Conservation (phyloP, 1,140 invertebrate genomes). For the Dolichoris vasculosae region DNA sequence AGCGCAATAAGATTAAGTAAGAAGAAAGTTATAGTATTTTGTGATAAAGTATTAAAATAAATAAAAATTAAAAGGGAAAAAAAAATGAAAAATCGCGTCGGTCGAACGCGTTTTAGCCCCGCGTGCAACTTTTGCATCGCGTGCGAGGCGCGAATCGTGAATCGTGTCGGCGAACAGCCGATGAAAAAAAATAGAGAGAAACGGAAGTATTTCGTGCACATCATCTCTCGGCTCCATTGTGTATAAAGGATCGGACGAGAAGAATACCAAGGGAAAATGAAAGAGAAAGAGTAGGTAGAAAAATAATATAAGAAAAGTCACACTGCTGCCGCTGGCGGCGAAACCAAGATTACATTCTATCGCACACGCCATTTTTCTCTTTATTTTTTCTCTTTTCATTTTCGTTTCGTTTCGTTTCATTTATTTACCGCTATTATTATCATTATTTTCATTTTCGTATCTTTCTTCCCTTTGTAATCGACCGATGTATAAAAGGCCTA, state of each 20-base stretch:
- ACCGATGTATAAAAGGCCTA: conserved; percentile 3
- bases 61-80: not conserved
- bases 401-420: not conserved
- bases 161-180: not conserved
- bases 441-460: not conserved
- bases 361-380: conserved; percentile 6
- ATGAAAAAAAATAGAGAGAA: conserved; percentile 5
- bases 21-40: conserved; percentile 52
- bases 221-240: conserved; percentile 20
- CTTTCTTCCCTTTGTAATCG: not conserved
- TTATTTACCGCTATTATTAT: too few relatives aligned
- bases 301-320: conserved; percentile 1
- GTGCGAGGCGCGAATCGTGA: not conserved
- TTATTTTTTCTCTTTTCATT: not conserved
- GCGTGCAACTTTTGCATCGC: not conserved
- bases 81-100: not conserved
- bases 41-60: conserved; percentile 45
- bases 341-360: conserved; percentile 27
- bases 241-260: conserved; percentile 15
- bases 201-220: conserved; percentile 23
- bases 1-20: conserved; percentile 21
- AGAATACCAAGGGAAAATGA: not conserved
- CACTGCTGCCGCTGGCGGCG: not conserved
- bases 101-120: not conserved
- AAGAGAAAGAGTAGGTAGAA: not conserved